phyloP scores from a whole-genome alignment of 2,113 vertebrate species.

The Cynocephalus volans region DNA sequence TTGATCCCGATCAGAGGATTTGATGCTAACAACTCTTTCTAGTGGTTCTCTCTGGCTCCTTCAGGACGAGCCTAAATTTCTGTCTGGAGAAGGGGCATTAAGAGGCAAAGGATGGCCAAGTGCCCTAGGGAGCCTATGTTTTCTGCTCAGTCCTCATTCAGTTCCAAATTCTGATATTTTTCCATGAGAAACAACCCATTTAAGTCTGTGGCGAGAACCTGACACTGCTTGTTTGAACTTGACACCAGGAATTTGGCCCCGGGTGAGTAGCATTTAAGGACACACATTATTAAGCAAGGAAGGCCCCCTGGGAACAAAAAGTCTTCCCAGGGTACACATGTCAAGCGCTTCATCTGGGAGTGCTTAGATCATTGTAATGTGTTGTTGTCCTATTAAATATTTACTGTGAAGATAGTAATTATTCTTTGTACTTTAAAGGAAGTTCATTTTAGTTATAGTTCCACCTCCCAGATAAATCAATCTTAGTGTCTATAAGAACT shows the following conservation, averaged over 20 bases:
- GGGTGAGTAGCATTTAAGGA: conserved; percentile 3
- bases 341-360: neutral
- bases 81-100: neutral
- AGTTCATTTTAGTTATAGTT: conserved; percentile 19
- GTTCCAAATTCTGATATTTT: conserved; percentile 39
- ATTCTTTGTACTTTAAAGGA: neutral
- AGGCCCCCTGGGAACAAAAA: conserved; percentile 43
- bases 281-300: neutral
- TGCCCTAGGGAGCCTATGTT: neutral
- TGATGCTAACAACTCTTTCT: neutral
- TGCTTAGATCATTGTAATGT: neutral
- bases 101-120: neutral
- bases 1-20: neutral
- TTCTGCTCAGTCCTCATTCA: neutral
- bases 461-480: neutral
- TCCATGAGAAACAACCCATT: neutral
- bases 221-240: conserved; percentile 67
- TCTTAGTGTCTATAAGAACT: neutral
- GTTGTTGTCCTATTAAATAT: neutral
- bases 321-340: conserved; percentile 58
- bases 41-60: neutral
- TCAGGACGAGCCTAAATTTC: neutral
- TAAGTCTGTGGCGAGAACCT: conserved; percentile 35
- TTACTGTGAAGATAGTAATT: conserved; percentile 8
- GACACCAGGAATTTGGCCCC: conserved; percentile 64